Evolutionary conservation across 2,113 vertebrate genomes (phyloP).

Genomic region (Rhadina sibilatrix): DNA sequence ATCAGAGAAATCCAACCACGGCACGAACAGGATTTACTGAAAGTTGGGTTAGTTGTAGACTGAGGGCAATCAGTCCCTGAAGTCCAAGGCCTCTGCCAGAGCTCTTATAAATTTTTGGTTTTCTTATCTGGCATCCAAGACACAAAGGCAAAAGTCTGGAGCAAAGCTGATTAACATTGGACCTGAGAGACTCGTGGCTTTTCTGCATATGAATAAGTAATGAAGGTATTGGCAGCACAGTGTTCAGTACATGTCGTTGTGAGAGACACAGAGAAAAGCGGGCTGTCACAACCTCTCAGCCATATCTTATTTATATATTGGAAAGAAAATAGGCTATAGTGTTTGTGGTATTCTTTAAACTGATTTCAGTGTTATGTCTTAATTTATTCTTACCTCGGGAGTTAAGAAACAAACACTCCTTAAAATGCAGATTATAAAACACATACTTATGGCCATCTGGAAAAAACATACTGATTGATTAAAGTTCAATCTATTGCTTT

Average conservation of each 20-base stretch:
- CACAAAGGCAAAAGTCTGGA: background rate
- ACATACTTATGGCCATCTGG: constrained; percentile 70
- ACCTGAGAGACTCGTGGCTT: background rate
- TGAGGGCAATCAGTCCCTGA: background rate
- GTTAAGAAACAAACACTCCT: constrained; percentile 42
- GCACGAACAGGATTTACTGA: background rate
- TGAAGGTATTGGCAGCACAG: background rate
- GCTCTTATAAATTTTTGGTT: background rate
- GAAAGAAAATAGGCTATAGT: background rate
- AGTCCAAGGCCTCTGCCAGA: background rate
- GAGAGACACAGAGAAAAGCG: constrained; percentile 14
- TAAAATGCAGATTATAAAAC: constrained; percentile 54
- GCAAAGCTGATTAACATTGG: background rate
- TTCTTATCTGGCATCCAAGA: background rate
- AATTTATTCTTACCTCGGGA: constrained; percentile 46
- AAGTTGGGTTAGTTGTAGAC: background rate
- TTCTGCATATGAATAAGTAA: background rate
- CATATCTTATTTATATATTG: background rate
- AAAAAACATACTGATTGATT: constrained; percentile 67
- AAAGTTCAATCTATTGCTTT: constrained; percentile 65
- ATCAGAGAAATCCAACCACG: background rate
- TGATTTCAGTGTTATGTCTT: constrained; percentile 33
- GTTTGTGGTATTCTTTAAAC: background rate
- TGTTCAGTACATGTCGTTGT: background rate
- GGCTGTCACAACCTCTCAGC: background rate